These are phyloP conservation scores for Agapetus fuscipes DNA, from an alignment of 2,888 invertebrate species.

Conservation along the genomic window DNA sequence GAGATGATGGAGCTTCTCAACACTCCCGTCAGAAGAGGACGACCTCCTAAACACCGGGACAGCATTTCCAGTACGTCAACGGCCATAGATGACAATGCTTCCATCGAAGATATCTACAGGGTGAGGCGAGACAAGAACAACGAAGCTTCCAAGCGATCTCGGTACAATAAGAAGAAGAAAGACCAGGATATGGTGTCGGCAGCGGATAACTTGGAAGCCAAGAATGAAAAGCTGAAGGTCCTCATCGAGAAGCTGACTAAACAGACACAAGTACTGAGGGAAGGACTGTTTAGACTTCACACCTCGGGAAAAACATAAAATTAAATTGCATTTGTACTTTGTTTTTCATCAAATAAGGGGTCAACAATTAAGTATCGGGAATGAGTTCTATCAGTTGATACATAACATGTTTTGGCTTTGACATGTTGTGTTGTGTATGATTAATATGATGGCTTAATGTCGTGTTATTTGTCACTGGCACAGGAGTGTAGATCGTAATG, in stretches of 20 bases:
- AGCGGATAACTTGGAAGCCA: slow-evolving; percentile 47
- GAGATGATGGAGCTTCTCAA: slow-evolving; percentile 25
- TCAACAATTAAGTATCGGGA: too few relatives aligned
- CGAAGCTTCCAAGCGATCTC: slow-evolving; percentile 64
- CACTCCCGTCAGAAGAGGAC: slow-evolving; percentile 35
- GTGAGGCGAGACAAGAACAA: slow-evolving; percentile 69
- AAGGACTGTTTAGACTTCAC: slow-evolving; percentile 54
- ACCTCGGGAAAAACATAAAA: too few relatives aligned
- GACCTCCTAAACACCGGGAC: slow-evolving; percentile 46
- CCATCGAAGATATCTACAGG: slow-evolving; percentile 48
- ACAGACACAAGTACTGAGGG: slow-evolving; percentile 54
- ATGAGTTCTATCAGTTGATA: too few relatives aligned
- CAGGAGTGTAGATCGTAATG: too few relatives aligned
- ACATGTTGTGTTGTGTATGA: too few relatives aligned
- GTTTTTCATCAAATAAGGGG: too few relatives aligned
- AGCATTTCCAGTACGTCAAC: slow-evolving; percentile 38
- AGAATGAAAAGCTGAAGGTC: slow-evolving; percentile 53
- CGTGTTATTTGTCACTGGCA: too few relatives aligned
- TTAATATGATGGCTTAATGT: too few relatives aligned
- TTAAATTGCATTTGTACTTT: too few relatives aligned
- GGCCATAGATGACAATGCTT: slow-evolving; percentile 38
- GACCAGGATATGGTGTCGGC: slow-evolving; percentile 44
- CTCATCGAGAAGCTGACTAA: slow-evolving; percentile 59
- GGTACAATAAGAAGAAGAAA: slow-evolving; percentile 59
- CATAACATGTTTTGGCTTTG: too few relatives aligned